Conservation (phyloP, 1,140 invertebrate species). For the Aphelenchoides besseyi region DNA sequence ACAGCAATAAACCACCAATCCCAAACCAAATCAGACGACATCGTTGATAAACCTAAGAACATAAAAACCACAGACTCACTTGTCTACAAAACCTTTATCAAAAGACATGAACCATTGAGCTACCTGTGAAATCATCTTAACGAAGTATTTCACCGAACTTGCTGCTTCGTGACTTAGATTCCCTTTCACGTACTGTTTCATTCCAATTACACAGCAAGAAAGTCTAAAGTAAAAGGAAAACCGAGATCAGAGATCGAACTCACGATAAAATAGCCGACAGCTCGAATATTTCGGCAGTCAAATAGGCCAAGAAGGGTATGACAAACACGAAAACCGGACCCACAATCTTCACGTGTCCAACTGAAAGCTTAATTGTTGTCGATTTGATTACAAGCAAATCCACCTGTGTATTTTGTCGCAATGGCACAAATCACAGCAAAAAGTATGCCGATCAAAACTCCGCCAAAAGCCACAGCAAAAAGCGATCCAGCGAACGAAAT, state of each 20-base stretch:
- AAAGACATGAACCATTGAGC: neutral
- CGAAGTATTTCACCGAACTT: slow-evolving; percentile 93
- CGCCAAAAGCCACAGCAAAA: slow-evolving; percentile 76
- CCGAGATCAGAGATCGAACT: slow-evolving; percentile 8
- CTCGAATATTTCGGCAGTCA: slow-evolving; percentile 50
- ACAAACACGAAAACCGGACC: slow-evolving; percentile 42
- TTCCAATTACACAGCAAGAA: slow-evolving; percentile 94
- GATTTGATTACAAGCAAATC: neutral
- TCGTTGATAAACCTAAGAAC: slow-evolving; percentile 92
- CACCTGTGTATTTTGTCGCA: slow-evolving; percentile 40
- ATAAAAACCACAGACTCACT: slow-evolving; percentile 97
- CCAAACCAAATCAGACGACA: slow-evolving; percentile 70
- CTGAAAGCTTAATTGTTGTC: too few species aligned
- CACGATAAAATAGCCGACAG: slow-evolving; percentile 50
- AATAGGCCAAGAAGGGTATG: slow-evolving; percentile 43
- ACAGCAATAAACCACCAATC: slow-evolving; percentile 89
- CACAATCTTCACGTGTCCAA: slow-evolving; percentile 30
- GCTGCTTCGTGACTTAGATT: slow-evolving; percentile 97
- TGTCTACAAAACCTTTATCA: neutral
- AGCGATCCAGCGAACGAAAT: slow-evolving; percentile 18
- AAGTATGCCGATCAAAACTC: slow-evolving; percentile 83
- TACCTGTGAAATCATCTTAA: slow-evolving; percentile 79
- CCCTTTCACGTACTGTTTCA: slow-evolving; percentile 96
- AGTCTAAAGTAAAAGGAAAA: slow-evolving; percentile 69
- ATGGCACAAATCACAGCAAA: slow-evolving; percentile 88